A percentile compares a stretch with the other conserved stretches of the same genome.
Evolutionary conservation across 1,140 invertebrate genomes (phyloP).

Genomic region (Gonioctena quinquepunctata): DNA sequence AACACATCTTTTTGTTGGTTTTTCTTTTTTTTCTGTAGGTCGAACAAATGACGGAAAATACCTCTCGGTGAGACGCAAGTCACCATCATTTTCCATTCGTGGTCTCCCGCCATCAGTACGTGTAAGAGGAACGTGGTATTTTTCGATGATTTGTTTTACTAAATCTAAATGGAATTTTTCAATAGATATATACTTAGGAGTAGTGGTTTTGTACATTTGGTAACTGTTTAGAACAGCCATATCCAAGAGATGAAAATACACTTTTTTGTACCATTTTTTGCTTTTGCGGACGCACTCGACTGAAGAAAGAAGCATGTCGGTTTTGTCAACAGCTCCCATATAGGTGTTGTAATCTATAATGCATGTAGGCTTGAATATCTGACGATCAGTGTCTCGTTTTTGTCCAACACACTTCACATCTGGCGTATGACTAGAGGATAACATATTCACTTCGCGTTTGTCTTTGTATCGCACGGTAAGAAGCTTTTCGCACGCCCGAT

Average conservation of each 20-base stretch:
- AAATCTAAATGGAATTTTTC: neutral
- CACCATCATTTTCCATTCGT: neutral
- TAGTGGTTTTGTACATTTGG: neutral
- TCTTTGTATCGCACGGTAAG: neutral
- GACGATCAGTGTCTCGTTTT: neutral
- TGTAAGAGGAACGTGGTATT: neutral
- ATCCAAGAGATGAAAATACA: slow-evolving; percentile 1
- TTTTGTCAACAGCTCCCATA: neutral
- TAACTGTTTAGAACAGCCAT: neutral
- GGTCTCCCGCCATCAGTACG: neutral
- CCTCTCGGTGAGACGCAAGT: neutral
- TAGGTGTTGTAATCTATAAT: neutral
- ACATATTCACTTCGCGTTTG: slow-evolving; percentile 2
- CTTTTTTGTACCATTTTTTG: neutral
- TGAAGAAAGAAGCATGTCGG: neutral
- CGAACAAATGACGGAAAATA: neutral
- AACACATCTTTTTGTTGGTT: slow-evolving; percentile 4
- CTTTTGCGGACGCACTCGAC: neutral
- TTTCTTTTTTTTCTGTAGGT: neutral
- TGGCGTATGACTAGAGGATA: neutral
- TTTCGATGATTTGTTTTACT: neutral
- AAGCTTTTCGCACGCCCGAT: neutral
- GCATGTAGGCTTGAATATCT: slow-evolving; percentile 1
- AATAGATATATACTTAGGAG: neutral
- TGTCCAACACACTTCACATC: neutral